Evolutionary conservation across 2,797 vertebrate genomes (phyloP).

Genomic region (Nannoperca obscura): DNA sequence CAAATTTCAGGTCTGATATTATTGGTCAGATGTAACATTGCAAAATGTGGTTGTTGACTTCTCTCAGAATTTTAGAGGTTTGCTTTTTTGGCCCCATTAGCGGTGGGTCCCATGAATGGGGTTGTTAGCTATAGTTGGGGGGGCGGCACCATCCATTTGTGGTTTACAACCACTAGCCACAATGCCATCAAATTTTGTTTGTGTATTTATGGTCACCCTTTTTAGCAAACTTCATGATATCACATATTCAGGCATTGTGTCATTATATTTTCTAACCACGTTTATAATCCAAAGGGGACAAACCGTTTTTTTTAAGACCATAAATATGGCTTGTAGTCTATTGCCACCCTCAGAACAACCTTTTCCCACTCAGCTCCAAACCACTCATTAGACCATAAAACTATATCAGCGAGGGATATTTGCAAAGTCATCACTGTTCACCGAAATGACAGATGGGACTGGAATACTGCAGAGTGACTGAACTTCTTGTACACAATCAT

Average conservation of each 20-base stretch:
- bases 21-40: constrained; percentile 28
- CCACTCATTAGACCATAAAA: neutral
- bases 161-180: constrained; percentile 10
- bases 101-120: neutral
- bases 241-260: neutral
- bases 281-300: neutral
- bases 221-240: constrained; percentile 13
- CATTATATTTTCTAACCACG: neutral
- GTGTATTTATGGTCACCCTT: neutral
- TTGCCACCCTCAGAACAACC: neutral
- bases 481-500: neutral
- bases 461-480: neutral
- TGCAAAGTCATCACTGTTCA: neutral
- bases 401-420: neutral
- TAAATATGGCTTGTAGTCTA: neutral
- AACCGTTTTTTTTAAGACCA: neutral
- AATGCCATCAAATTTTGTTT: neutral
- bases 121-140: neutral
- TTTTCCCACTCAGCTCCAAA: neutral
- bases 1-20: constrained; percentile 2
- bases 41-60: constrained; percentile 9
- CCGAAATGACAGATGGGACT: constrained; percentile 4
- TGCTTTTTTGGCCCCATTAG: constrained; percentile 19
- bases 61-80: neutral
- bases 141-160: constrained; percentile 23